Base-by-base conservation (phyloP, 2,797 vertebrate genomes). In the Ibycter americanus region DNA sequence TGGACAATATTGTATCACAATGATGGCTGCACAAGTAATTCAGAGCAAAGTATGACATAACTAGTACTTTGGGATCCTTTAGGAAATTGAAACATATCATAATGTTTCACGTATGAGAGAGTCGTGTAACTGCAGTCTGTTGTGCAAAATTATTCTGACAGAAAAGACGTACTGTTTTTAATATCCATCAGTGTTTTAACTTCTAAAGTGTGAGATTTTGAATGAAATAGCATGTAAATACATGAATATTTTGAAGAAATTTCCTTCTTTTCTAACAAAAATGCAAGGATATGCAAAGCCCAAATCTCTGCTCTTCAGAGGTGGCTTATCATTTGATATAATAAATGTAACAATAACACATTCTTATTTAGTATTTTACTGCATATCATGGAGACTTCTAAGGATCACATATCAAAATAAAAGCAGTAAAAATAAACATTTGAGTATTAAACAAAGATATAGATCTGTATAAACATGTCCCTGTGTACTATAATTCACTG, bases 341-440 rank as follows among this genome's bases (percentile, higher is more conserved):
- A 91, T 63, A 94, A 79, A 86, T 5, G 18, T 27, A 83, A 80
- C 8, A 89, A 67, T 49, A 90, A 77, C 47, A 68, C 11, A 83
- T 54, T 78, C 32, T 65, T 85, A 52, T 56, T 95, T 77, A 56
- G 46, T 54, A 91, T 70, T 87, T 95, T 79, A 82, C 59, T 52
- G 44, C 18, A 7, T 74, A 81, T 83, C 42, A 89, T 18, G 19
- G n/a, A 89, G 72, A 84, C 74, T 65, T 80, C 73, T 65, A 90
- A 68, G 70, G 81, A 51, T 92, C 52, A 90, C 66, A 67, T 40
- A 94, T 84, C 59, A 92, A 95, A 92, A 95, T 70, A 88, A 86
- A 96, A 91, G 56, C 66, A 86, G 65, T n/a, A 88, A 87, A 80
- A 95, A 76, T 65, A 95, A 94, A 68, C 40, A 89, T 81, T 12